Percentiles rank a stretch among this genome's conserved stretches.
Evolutionary conservation across 2,888 invertebrate genomes (phyloP).

Genomic region (Temnothorax unifasciatus): DNA sequence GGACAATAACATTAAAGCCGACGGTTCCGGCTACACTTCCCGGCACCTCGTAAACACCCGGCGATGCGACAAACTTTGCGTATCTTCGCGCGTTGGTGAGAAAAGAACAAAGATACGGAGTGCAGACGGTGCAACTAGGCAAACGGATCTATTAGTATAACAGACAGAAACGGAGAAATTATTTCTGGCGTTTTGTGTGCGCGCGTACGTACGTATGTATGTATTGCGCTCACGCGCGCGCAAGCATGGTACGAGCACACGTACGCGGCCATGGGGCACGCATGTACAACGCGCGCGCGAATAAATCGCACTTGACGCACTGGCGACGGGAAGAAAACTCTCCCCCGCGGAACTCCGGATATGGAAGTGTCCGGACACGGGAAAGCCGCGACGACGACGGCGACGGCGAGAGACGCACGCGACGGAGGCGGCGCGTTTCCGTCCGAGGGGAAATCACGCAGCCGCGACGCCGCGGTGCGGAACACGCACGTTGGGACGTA

Average conservation of each 20-base stretch:
- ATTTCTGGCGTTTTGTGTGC: conserved; percentile 14
- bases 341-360: conserved; percentile 31
- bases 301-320: not conserved
- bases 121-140: not conserved
- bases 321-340: not conserved
- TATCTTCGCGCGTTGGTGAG: not conserved
- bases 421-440: not conserved
- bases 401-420: not conserved
- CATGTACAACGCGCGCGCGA: not conserved
- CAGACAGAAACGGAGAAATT: conserved; percentile 31
- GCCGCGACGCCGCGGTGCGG: not conserved
- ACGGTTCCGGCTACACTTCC: not conserved
- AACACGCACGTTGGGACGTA: not conserved
- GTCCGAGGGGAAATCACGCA: not conserved
- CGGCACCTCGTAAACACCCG: not conserved
- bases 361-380: not conserved
- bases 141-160: conserved; percentile 9
- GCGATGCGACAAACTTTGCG: not conserved
- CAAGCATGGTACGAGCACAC: not conserved
- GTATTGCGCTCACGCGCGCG: not conserved
- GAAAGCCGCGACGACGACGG: not conserved
- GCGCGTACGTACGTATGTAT: not conserved
- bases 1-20: not conserved
- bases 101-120: not conserved
- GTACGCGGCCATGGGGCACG: not conserved